These are phyloP conservation scores for Alouatta palliata DNA, from an alignment of 2,113 vertebrate species.

Conservation along the genomic window DNA sequence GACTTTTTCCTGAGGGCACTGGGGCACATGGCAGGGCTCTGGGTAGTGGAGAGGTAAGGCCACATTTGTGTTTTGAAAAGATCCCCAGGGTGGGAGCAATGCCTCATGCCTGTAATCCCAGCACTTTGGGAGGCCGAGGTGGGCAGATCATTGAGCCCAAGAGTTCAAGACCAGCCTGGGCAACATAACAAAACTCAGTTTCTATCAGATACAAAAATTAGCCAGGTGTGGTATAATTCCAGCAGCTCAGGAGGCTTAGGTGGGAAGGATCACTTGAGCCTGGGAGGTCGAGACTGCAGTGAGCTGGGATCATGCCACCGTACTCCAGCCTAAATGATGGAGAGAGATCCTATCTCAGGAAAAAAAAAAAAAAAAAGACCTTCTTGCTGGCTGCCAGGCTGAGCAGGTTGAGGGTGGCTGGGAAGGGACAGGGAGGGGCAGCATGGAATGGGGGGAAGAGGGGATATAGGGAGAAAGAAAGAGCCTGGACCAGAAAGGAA, in stretches of 20 bases:
- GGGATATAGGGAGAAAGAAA: not conserved
- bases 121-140: not conserved
- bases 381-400: no score
- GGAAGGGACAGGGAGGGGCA: not conserved
- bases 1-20: not conserved
- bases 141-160: not conserved
- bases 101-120: not conserved
- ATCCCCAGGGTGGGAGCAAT: not conserved
- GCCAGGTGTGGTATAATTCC: not conserved
- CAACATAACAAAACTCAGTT: not conserved
- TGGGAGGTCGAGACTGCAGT: not conserved
- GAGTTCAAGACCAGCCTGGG: not conserved
- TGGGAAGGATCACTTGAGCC: not conserved
- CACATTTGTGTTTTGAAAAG: not conserved
- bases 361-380: no score
- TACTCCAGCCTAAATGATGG: not conserved
- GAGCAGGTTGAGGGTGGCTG: not conserved
- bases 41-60: not conserved
- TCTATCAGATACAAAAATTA: not conserved
- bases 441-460: accelerated
- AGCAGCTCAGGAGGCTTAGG: not conserved
- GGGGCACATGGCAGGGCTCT: not conserved
- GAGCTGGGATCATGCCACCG: no score
- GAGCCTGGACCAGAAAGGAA: not conserved
- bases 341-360: not conserved